phyloP scores from a whole-genome alignment of 2,888 invertebrate genomes.

The Agrochola macilenta region DNA sequence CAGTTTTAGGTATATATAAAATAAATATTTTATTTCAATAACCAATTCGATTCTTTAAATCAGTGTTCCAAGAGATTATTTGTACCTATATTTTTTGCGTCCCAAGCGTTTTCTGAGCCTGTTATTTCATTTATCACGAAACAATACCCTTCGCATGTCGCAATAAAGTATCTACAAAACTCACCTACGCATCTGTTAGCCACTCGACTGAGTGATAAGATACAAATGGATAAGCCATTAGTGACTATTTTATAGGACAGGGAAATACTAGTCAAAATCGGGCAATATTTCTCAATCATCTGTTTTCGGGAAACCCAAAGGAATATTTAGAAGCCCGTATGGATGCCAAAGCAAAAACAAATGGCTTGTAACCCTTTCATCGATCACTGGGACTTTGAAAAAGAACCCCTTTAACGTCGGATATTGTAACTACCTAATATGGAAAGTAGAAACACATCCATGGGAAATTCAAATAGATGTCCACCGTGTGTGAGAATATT shows the following conservation, averaged over 20 bases:
- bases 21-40: not conserved
- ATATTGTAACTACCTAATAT: not conserved
- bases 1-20: no score
- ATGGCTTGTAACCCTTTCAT: conserved; percentile 13
- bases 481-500: no score
- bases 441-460: not conserved
- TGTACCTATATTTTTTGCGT: not conserved
- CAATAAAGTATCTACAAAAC: no score
- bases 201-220: not conserved
- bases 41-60: not conserved
- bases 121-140: not conserved
- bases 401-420: no score
- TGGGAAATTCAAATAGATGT: not conserved
- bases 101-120: no score
- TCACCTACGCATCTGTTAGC: no score
- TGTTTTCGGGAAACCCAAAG: conserved; percentile 5
- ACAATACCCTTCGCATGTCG: not conserved
- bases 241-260: not conserved
- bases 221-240: not conserved
- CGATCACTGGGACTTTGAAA: not conserved
- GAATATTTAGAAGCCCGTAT: not conserved
- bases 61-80: not conserved
- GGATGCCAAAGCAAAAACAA: not conserved
- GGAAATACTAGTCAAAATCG: not conserved
- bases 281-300: not conserved